A percentile compares a stretch with the other conserved stretches of the same genome.
Conservation (phyloP, 2,888 invertebrate genomes). For the Platynereis dumerilii region DNA sequence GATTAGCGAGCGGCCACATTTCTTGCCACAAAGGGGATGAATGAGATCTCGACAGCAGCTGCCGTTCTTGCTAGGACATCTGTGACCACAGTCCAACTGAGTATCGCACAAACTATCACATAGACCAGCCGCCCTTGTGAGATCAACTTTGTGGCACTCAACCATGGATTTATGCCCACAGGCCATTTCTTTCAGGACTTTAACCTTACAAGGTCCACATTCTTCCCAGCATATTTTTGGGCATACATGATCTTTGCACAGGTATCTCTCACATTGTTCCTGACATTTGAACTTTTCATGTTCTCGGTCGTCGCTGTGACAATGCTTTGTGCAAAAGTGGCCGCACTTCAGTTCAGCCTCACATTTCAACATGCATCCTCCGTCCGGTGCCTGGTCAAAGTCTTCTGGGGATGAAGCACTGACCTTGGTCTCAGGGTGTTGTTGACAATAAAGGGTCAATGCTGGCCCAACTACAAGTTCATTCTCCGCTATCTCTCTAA, state of each 20-base stretch:
- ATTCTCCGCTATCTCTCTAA: slow-evolving; percentile 15
- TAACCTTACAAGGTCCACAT: slow-evolving; percentile 46
- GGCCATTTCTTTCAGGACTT: slow-evolving; percentile 43
- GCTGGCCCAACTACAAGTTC: slow-evolving; percentile 9
- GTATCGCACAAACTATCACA: slow-evolving; percentile 46
- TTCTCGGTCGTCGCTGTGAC: slow-evolving; percentile 70
- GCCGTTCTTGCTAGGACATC: slow-evolving; percentile 67
- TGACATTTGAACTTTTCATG: slow-evolving; percentile 64
- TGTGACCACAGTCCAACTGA: slow-evolving; percentile 66
- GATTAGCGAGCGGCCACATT: slow-evolving; percentile 69
- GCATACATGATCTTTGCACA: slow-evolving; percentile 45
- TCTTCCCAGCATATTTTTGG: slow-evolving; percentile 37
- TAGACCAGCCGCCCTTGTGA: slow-evolving; percentile 33
- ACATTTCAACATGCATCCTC: slow-evolving; percentile 71
- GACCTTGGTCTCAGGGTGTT: slow-evolving; percentile 42
- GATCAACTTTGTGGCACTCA: slow-evolving; percentile 41
- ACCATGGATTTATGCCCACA: slow-evolving; percentile 50
- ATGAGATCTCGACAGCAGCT: slow-evolving; percentile 70
- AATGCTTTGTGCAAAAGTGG: slow-evolving; percentile 71
- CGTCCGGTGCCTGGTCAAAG: slow-evolving; percentile 50
- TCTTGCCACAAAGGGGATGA: slow-evolving; percentile 69
- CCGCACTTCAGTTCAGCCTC: slow-evolving; percentile 68
- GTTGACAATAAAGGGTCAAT: slow-evolving; percentile 43
- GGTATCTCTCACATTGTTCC: slow-evolving; percentile 39
- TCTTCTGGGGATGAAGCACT: slow-evolving; percentile 17